These are phyloP conservation scores for Ariopsis seemanni DNA, from an alignment of 2,113 vertebrate genomes.

Conservation along the genomic window DNA sequence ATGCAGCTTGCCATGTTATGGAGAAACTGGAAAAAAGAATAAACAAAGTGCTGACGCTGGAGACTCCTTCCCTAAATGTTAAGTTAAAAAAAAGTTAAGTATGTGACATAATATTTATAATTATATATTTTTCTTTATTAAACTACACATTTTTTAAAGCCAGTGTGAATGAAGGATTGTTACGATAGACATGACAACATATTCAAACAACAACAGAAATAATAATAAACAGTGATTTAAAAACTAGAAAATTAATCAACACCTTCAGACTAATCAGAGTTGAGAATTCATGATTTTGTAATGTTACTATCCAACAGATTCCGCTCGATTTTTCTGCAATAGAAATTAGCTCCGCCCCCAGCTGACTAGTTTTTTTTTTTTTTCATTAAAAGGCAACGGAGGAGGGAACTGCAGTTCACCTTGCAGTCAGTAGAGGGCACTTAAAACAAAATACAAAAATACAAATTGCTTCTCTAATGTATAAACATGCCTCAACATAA, in stretches of 20 bases:
- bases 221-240: background rate
- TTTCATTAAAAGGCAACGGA: background rate
- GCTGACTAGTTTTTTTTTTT: background rate
- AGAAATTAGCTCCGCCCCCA: background rate
- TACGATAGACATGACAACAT: background rate
- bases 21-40: background rate
- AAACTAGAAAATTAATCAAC: background rate
- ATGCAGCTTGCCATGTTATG: background rate
- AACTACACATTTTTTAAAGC: no score
- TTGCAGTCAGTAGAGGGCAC: background rate
- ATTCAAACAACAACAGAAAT: background rate
- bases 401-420: background rate
- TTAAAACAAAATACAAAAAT: background rate
- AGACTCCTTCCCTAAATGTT: background rate
- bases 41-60: background rate
- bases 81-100: no score
- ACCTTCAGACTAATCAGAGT: background rate
- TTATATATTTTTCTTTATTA: background rate
- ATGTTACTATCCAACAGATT: background rate
- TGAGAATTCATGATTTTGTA: background rate
- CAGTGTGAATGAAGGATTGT: background rate
- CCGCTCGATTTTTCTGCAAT: background rate
- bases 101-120: no score
- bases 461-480: background rate
- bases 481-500: background rate